Base-by-base conservation (phyloP, 2,888 invertebrate species). In the Drosophila greeni region DNA sequence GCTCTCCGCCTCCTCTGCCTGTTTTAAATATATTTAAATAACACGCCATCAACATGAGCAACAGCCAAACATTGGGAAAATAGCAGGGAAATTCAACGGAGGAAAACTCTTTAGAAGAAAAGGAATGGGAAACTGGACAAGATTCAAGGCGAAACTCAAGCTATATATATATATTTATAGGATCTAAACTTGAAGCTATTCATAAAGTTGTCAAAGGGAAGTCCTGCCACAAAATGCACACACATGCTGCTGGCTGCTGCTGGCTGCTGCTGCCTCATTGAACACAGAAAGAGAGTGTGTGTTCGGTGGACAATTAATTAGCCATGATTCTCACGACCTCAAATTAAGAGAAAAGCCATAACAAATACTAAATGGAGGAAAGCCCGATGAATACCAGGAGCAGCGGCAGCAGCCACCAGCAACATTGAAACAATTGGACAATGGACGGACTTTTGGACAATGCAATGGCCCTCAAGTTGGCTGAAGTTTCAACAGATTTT, bases 261-360 rank as follows among this genome's bases (percentile, higher is more conserved):
- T 40, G 12, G 23, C 29, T 18, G 12, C 24, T n/a, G 26, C 14
- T 29, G 23, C 23, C 8, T 2, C 29, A 8, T 3, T 14, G 45
- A 18, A 45, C 45, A 8, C 29, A 29, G 8, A 26, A 5, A 18
- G 29, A 29, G 45, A 18, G 43, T 45, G 43, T 12, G 26, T 51
- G 42, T 43, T 51, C 18, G 52, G 24, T 20, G 84, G 84, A 79
- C 86, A 86, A 85, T 86, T 86, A 86, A 86, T 85, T 86, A 86
- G 85, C 79, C 77, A 86, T 85, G 86, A 86, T 86, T 86, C 86
- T 86, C 86, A 86, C 86, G 86, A 86, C 86, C 86, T 86, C 85
- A 85, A 85, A 86, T 86, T 86, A 86, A 85, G 77, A 85, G 85
- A 82, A 85, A 84, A 76, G 80, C 82, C 79, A 85, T 79, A 78